These are phyloP conservation scores for Pterocles orientalis DNA, from an alignment of 2,113 vertebrate species.

Conservation along the genomic window DNA sequence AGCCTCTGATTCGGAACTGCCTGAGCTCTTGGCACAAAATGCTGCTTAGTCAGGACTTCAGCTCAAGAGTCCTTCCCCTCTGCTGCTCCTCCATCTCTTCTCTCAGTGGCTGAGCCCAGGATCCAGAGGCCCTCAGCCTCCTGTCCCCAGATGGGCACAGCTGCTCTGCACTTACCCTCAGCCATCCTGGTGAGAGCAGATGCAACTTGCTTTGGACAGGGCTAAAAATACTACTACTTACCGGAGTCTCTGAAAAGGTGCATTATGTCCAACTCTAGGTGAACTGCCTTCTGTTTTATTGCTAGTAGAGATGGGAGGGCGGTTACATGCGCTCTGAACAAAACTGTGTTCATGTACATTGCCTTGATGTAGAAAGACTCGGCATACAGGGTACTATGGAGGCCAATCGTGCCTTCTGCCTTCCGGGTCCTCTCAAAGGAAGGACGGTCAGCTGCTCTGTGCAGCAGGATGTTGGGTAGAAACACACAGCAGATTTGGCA, in stretches of 20 bases:
- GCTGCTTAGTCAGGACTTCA: background rate
- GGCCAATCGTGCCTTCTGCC: background rate
- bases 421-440: background rate
- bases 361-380: background rate
- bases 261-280: background rate
- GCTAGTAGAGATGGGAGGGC: background rate
- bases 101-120: background rate
- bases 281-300: background rate
- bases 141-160: fast-evolving
- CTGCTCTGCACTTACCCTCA: background rate
- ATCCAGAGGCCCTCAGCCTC: background rate
- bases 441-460: background rate
- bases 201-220: background rate
- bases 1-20: background rate
- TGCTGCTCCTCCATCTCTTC: background rate
- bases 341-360: background rate
- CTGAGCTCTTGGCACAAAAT: background rate
- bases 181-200: background rate
- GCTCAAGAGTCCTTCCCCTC: background rate
- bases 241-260: background rate
- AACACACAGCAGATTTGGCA: background rate
- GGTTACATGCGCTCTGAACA: background rate
- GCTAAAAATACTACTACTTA: background rate
- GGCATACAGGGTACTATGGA: fast-evolving
- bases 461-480: background rate